A percentile compares a stretch with the other conserved stretches of the same genome.
phyloP scores from a whole-genome alignment of 1,140 invertebrate species.

The Homalodisca vitripennis region DNA sequence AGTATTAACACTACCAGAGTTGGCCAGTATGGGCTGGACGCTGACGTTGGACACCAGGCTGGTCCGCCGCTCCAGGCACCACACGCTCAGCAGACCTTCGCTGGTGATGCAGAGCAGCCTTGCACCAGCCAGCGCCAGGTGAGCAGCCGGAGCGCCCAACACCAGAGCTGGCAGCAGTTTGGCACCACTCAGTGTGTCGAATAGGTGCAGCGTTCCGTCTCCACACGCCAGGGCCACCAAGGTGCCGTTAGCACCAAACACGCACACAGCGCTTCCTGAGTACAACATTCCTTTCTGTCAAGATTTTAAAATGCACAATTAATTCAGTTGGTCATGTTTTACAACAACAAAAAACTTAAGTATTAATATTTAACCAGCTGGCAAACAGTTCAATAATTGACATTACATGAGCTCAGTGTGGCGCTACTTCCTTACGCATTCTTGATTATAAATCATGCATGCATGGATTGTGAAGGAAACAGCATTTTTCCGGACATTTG shows the following conservation, averaged over 20 bases:
- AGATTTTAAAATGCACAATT: too few species aligned
- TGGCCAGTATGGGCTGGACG: neutral
- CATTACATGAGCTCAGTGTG: too few species aligned
- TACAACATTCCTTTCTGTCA: too few species aligned
- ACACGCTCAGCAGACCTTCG: constrained; percentile 49
- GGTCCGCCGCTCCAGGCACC: constrained; percentile 41
- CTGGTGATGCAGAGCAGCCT: constrained; percentile 16
- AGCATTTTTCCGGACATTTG: too few species aligned
- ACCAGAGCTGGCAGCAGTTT: constrained; percentile 62
- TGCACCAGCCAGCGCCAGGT: constrained; percentile 41
- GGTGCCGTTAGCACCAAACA: constrained; percentile 53
- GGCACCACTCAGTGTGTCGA: constrained; percentile 55
- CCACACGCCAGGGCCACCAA: constrained; percentile 62
- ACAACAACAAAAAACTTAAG: too few species aligned
- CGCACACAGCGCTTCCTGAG: constrained; percentile 56
- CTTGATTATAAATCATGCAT: too few species aligned
- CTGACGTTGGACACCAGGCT: neutral
- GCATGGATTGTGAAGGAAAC: too few species aligned
- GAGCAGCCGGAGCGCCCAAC: constrained; percentile 58
- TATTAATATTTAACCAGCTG: too few species aligned
- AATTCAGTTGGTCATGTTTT: too few species aligned
- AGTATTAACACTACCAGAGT: neutral
- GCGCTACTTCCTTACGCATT: too few species aligned
- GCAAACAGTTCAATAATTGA: too few species aligned
- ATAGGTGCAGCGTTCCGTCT: constrained; percentile 64